A percentile compares a stretch with the other conserved stretches of the same genome.
Conservation (phyloP, 2,113 vertebrate genomes). For the Gobiocypris rarus region DNA sequence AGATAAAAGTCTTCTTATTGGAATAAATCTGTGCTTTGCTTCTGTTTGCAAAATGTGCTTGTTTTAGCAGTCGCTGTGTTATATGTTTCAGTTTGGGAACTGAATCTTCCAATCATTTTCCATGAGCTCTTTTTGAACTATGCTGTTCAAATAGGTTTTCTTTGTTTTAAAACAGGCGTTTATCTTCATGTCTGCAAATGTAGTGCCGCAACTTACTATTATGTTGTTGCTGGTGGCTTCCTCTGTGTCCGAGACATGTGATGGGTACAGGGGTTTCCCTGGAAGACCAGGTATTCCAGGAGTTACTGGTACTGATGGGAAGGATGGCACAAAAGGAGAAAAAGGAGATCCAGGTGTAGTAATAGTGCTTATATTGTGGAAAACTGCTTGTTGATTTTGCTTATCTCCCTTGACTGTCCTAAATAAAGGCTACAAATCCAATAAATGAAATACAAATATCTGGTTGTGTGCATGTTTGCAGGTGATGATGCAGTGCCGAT, state of each 20-base stretch:
- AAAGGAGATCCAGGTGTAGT: conserved; percentile 79
- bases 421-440: neutral
- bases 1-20: neutral
- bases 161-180: conserved; percentile 36
- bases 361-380: neutral
- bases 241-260: conserved; percentile 60
- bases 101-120: neutral
- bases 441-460: neutral
- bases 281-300: conserved; percentile 82
- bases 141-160: neutral
- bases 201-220: conserved; percentile 49
- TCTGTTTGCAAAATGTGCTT: neutral
- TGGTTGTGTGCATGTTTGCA: conserved; percentile 28
- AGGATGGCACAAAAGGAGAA: conserved; percentile 72
- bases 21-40: neutral
- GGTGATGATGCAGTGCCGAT: conserved; percentile 51
- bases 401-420: neutral
- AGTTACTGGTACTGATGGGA: conserved; percentile 74
- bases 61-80: neutral
- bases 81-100: neutral
- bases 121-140: neutral
- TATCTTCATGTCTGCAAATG: conserved; percentile 21
- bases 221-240: conserved; percentile 54
- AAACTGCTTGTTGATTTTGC: neutral
- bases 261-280: conserved; percentile 58